These are phyloP conservation scores for Poeciliopsis turrubarensis DNA, from an alignment of 2,113 vertebrate genomes.

Conservation along the genomic window DNA sequence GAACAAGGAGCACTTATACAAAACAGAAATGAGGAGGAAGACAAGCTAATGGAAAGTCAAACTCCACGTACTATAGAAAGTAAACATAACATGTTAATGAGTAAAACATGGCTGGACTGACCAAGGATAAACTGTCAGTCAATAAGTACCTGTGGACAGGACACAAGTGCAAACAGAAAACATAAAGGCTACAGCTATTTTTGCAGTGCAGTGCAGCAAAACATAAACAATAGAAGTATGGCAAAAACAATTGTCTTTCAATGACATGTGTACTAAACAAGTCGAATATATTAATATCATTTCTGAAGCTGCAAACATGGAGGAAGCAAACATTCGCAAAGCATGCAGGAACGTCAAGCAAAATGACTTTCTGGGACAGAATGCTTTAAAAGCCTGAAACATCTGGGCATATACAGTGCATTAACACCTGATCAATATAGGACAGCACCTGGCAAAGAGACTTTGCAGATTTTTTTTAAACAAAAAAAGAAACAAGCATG, in stretches of 20 bases:
- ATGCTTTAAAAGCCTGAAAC: neutral
- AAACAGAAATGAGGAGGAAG: conserved; percentile 17
- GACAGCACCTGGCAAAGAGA: neutral
- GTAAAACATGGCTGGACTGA: neutral
- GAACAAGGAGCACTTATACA: conserved; percentile 16
- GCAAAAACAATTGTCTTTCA: neutral
- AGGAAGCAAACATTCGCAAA: no score
- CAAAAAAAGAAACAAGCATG: neutral
- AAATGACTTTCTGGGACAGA: no score
- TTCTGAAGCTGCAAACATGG: no score
- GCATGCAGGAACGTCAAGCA: no score
- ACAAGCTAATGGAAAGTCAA: conserved; percentile 21
- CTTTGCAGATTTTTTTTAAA: neutral
- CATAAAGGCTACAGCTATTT: neutral
- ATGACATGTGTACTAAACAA: neutral
- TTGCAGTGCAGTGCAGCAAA: neutral
- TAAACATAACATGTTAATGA: neutral
- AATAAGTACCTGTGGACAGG: neutral
- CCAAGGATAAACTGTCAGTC: neutral
- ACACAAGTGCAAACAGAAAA: conserved; percentile 9
- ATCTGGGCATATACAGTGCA: neutral
- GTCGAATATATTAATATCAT: neutral
- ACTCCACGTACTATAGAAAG: conserved; percentile 8
- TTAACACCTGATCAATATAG: neutral
- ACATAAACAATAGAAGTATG: neutral